These are phyloP conservation scores for Psittacus erithacus DNA, from an alignment of 2,113 vertebrate genomes.

Conservation along the genomic window DNA sequence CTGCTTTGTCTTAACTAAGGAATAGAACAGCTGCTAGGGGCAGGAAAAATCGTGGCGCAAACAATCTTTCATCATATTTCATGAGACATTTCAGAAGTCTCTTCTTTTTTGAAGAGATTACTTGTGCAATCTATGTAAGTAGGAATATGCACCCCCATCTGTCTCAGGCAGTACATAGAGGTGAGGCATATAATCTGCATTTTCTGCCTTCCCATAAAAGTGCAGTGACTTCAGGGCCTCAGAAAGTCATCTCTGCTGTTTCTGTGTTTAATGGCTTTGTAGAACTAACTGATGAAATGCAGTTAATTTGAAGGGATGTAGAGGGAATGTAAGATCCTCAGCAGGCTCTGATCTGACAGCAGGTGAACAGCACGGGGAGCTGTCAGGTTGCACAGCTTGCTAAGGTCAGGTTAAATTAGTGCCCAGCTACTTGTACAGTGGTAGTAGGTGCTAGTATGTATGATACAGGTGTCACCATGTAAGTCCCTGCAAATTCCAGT, in stretches of 20 bases:
- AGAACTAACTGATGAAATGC: background rate
- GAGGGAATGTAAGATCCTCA: background rate
- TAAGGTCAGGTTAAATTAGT: background rate
- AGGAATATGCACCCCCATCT: background rate
- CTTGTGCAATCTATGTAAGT: background rate
- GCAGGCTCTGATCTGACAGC: background rate
- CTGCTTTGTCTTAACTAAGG: background rate
- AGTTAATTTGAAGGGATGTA: background rate
- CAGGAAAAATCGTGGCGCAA: background rate
- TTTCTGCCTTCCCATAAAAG: background rate
- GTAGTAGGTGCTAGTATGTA: background rate
- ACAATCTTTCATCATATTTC: background rate
- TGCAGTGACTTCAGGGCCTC: background rate
- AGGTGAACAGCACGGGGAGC: background rate
- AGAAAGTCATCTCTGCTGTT: background rate
- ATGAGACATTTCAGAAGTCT: background rate
- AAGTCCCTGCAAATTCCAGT: background rate
- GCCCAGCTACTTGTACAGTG: background rate
- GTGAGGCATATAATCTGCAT: background rate
- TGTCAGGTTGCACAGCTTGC: background rate
- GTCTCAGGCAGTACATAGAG: fast-evolving
- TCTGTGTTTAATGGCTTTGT: background rate
- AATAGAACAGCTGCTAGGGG: background rate
- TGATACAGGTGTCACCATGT: background rate
- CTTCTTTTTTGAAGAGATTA: background rate